Base-by-base conservation (phyloP, 2,113 vertebrate genomes). In the Canis aureus region DNA sequence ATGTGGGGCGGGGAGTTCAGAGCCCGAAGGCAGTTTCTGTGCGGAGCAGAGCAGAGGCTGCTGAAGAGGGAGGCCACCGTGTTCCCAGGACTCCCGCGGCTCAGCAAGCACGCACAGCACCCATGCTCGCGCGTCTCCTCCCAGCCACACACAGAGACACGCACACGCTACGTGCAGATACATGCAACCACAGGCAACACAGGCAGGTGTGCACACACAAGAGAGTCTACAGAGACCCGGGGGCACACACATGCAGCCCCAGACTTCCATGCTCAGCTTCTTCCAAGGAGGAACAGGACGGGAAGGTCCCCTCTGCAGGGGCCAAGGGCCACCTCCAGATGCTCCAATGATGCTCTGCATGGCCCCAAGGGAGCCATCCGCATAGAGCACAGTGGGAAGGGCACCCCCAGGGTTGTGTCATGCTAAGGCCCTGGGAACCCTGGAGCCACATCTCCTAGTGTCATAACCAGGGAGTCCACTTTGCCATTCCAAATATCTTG, bases 31-130 rank as follows among this genome's bases (percentile, higher is more conserved):
- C 23, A 2, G 17, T 19, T 67, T 74, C 27, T 4, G 8, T 13
- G 25, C 13, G 2, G 38, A 0, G 9, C 16, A 53, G 60, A n/a
- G 16, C 79, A 4, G 79, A 16, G 10, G 3, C 43, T 29, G 25
- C 60, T 2, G 3, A 19, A 66, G 43, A 3, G 5, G 15, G 17
- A 27, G 29, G 49, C 15, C 4, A 0, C 1, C 1, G 0, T 0
- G 22, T 9, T 2, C 60, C 25, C 35, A 0, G 71, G 49, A 35
- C 59, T 27, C 60, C 23, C 3, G 32, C 11, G 2, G 13, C 62
- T 22, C 20, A 0, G 3, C 3, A 0, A 20, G 27, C 20, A 2
- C 38, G 1, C 29, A 7, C 15, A 0, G 32, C 57, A 10, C 27
- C 74, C 59, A 0, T 1, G 55, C 64, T 80, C 57, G 4, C 2